Conservation (phyloP, 2,888 invertebrate genomes). For the Plusia festucae region DNA sequence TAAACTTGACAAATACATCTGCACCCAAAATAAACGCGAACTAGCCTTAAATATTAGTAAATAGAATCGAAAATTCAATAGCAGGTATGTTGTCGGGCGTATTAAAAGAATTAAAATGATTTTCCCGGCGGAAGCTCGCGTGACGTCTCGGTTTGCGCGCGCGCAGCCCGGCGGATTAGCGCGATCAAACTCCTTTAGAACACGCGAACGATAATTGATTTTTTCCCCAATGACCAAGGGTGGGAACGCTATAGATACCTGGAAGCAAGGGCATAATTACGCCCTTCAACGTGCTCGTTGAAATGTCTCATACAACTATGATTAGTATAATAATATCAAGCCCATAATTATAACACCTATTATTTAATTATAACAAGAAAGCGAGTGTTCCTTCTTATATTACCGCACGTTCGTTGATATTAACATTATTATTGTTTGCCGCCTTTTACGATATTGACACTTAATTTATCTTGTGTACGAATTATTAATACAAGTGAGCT, state of each 20-base stretch:
- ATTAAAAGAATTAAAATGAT: slow-evolving; percentile 65
- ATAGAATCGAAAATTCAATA: slow-evolving; percentile 54
- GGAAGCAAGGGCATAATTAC: slow-evolving; percentile 48
- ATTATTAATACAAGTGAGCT: background rate
- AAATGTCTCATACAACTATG: slow-evolving; percentile 32
- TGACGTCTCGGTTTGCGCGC: slow-evolving; percentile 74
- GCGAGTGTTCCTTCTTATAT: slow-evolving; percentile 12
- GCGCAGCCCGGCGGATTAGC: slow-evolving; percentile 69
- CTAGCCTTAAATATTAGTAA: slow-evolving; percentile 19
- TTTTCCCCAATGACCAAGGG: slow-evolving; percentile 66
- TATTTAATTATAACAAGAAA: slow-evolving; percentile 15
- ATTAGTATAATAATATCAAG: slow-evolving; percentile 42
- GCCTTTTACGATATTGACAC: background rate
- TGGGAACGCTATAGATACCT: slow-evolving; percentile 56
- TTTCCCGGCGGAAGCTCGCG: slow-evolving; percentile 75
- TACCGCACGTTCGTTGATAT: background rate
- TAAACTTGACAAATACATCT: slow-evolving; percentile 63
- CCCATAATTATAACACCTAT: slow-evolving; percentile 41
- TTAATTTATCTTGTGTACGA: background rate
- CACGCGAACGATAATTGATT: slow-evolving; percentile 70
- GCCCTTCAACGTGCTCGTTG: slow-evolving; percentile 44
- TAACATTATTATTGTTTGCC: background rate
- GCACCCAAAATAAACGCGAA: slow-evolving; percentile 27
- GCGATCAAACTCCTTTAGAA: slow-evolving; percentile 70
- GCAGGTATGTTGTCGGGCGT: slow-evolving; percentile 47